These are phyloP conservation scores for Akabosia matsudoensis DNA, from an alignment of 1,140 invertebrate genomes.

Conservation along the genomic window DNA sequence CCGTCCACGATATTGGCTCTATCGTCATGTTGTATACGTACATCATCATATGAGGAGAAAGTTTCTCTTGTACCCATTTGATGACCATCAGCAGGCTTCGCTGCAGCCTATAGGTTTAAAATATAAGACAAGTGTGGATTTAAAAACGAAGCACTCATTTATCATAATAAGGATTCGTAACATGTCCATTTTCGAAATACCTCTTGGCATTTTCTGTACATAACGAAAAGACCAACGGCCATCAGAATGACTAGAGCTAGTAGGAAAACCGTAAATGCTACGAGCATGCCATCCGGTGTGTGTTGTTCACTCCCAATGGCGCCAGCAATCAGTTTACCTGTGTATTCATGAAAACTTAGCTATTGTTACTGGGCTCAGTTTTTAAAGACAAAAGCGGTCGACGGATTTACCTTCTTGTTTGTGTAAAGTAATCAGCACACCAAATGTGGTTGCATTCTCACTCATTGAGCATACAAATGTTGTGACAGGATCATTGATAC, in stretches of 20 bases:
- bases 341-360: neutral
- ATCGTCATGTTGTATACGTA: conserved; percentile 29
- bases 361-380: too few species aligned
- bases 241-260: conserved; percentile 35
- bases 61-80: conserved; percentile 32
- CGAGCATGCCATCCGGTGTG: conserved; percentile 11
- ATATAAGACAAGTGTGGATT: too few species aligned
- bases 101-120: conserved; percentile 7
- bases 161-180: neutral
- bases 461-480: conserved; percentile 37
- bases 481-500: conserved; percentile 23
- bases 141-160: neutral
- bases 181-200: neutral
- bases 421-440: conserved; percentile 31
- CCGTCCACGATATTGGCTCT: conserved; percentile 36
- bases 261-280: conserved; percentile 31
- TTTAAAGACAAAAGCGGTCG: neutral
- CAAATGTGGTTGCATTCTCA: conserved; percentile 33
- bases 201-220: conserved; percentile 36
- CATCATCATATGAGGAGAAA: conserved; percentile 33
- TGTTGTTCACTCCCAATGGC: conserved; percentile 18
- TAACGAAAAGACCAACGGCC: conserved; percentile 28
- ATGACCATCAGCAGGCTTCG: conserved; percentile 24
- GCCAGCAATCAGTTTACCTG: conserved; percentile 14
- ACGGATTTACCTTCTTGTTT: conserved; percentile 25